phyloP scores from a whole-genome alignment of 2,113 vertebrate species.

The Dasypus novemcinctus region DNA sequence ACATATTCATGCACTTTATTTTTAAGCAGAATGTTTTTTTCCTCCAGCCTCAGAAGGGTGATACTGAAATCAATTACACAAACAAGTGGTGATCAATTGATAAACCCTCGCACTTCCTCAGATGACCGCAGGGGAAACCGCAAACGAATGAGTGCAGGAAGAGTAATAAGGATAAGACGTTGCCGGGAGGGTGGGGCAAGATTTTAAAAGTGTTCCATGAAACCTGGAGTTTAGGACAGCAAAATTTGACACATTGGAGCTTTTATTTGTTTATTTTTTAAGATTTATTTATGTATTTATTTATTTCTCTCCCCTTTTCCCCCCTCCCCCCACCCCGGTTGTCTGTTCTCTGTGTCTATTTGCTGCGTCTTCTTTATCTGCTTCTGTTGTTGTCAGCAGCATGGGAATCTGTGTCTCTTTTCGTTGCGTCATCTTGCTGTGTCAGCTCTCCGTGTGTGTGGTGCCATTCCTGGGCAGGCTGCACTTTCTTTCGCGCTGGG shows the following conservation, averaged over 20 bases:
- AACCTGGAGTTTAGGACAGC: neutral
- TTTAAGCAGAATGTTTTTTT: neutral
- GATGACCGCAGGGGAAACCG: neutral
- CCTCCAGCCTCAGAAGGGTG: neutral
- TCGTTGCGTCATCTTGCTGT: too few species aligned
- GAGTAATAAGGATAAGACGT: neutral
- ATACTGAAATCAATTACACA: neutral
- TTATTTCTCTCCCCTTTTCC: too few species aligned
- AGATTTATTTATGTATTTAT: too few species aligned
- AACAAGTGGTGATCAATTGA: neutral
- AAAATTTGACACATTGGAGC: neutral
- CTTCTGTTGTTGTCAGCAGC: too few species aligned
- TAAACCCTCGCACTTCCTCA: neutral
- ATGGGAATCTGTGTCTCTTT: too few species aligned
- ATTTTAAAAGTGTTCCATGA: neutral
- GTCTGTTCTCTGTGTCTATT: too few species aligned
- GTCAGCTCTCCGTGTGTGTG: too few species aligned
- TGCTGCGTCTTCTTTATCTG: too few species aligned
- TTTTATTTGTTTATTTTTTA: neutral
- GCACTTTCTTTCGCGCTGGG: too few species aligned
- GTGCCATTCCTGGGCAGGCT: too few species aligned
- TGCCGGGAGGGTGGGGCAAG: rapidly evolving
- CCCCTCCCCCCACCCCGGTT: too few species aligned
- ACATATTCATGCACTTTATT: neutral
- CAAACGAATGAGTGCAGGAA: neutral